Evolutionary conservation across 2,888 invertebrate species (phyloP), one percentile per base, ranked within the genome.

Genomic region (Abrostola tripartita): DNA sequence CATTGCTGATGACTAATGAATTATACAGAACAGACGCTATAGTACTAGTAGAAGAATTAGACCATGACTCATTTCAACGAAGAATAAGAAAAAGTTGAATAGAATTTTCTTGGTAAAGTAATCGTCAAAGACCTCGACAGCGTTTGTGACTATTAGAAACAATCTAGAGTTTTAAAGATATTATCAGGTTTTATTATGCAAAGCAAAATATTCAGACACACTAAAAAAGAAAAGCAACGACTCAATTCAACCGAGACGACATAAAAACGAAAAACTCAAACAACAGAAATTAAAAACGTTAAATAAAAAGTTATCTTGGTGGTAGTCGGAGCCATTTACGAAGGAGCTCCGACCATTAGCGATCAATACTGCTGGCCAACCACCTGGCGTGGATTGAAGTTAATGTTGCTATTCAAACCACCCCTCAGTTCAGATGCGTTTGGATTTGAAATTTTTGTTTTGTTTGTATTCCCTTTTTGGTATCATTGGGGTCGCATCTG

Each of bases 341-440:
- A 56, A 52, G 68, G 57, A 72, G 65, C 60, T 52, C 74, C 66
- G 74, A 68, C 78, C 64, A 70, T 66, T 64, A 59, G 52, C 68
- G 79, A 76, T 79, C 79, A 66, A 79, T 79, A 71, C 66, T 66
- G 52, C 53, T 52, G 55, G 65, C 62, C 65, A 67, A 65, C 76
- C 79, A 79, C 79, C 79, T 79, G 79, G 79, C 44, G 74, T 42
- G 64, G 76, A 66, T 71, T 71, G 68, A 71, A 74, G 69, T 73
- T 73, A 79, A 76, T 78, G 77, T 69, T 66, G 51, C 69, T 52
- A 74, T 79, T 75, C 64, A 76, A 60, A 37, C 44, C 75, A 78
- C 64, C 79, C 79, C 65, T 63, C 49, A 56, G 60, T 65, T 68
- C 62, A 61, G 71, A 76, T 78, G 51, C 67, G 65, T 76, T 74